Conservation (phyloP, 2,113 vertebrate genomes). For the Petrocephalus zakoni region DNA sequence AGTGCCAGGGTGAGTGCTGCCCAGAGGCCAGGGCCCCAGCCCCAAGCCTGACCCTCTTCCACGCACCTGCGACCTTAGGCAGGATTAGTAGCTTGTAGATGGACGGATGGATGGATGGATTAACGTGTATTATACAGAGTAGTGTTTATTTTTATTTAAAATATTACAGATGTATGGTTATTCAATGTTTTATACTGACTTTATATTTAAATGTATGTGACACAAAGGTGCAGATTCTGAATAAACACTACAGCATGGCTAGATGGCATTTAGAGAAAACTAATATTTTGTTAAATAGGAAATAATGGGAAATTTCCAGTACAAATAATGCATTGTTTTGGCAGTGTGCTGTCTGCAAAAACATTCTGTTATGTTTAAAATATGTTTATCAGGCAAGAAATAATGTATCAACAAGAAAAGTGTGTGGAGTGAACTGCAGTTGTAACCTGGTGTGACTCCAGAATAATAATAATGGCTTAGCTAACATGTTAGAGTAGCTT, state of each 20-base stretch:
- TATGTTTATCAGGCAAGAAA: not conserved
- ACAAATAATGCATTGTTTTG: not conserved
- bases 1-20: conserved; percentile 82
- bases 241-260: not conserved
- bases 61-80: not conserved
- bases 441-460: not conserved
- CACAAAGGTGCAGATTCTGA: not conserved
- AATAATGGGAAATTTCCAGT: not conserved
- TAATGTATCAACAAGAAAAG: not conserved
- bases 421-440: not conserved
- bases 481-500: not conserved
- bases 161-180: not conserved
- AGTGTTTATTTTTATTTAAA: not conserved
- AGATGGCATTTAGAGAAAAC: not conserved
- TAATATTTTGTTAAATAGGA: not conserved
- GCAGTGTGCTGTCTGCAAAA: not conserved
- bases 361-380: not conserved
- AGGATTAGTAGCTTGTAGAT: not conserved
- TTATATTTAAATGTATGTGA: not conserved
- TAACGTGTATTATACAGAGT: too few species aligned
- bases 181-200: not conserved
- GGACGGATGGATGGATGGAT: not conserved
- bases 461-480: not conserved
- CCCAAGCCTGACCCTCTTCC: not conserved
- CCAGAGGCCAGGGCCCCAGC: not conserved